These are phyloP conservation scores for Magallana gigas DNA, from an alignment of 1,140 invertebrate genomes.

Conservation along the genomic window DNA sequence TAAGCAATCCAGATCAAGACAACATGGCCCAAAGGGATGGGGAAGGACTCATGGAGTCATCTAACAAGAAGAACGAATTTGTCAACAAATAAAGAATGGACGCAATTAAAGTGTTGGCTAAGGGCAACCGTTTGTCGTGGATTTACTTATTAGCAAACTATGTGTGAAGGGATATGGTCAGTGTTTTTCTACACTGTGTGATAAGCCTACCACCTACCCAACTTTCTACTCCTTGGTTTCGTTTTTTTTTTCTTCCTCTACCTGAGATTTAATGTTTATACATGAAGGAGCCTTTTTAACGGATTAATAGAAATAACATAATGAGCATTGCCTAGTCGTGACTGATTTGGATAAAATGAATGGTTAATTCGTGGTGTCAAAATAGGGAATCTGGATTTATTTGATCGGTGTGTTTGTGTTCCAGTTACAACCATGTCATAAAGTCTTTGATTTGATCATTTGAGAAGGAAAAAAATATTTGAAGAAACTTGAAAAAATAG, in stretches of 20 bases:
- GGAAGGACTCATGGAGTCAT: slow-evolving; percentile 5
- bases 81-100: slow-evolving; percentile 33
- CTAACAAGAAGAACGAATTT: slow-evolving; percentile 17
- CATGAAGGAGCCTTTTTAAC: slow-evolving; percentile 9
- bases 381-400: not conserved
- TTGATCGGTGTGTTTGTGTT: not conserved
- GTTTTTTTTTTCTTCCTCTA: not conserved
- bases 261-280: slow-evolving; percentile 4
- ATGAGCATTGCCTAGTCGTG: slow-evolving; percentile 1
- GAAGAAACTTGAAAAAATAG: not conserved
- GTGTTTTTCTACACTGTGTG: slow-evolving; percentile 18
- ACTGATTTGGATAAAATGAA: slow-evolving; percentile 14
- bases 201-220: not conserved
- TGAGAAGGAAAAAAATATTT: not conserved
- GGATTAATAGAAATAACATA: slow-evolving; percentile 26
- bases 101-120: slow-evolving; percentile 13
- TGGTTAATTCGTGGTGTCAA: not conserved
- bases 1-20: not conserved
- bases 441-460: not conserved
- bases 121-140: not conserved
- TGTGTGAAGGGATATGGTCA: slow-evolving; percentile 15
- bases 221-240: not conserved
- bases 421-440: not conserved
- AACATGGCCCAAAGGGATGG: slow-evolving; percentile 1
- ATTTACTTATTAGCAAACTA: slow-evolving; percentile 33